A percentile compares a stretch with the other conserved stretches of the same genome.
Conservation (phyloP, 2,797 vertebrate species). For the Taeniopygia guttata region DNA sequence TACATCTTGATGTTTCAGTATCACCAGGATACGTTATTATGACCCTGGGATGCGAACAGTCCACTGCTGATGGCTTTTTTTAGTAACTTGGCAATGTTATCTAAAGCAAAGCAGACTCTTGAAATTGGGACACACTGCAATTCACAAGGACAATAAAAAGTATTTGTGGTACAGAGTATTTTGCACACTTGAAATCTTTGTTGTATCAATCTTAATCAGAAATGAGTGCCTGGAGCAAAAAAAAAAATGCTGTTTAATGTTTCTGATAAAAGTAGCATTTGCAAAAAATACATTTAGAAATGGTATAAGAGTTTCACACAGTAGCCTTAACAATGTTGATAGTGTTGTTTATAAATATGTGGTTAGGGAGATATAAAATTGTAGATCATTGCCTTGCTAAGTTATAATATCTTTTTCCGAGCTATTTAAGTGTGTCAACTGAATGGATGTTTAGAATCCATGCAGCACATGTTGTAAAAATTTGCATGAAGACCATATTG, state of each 20-base stretch:
- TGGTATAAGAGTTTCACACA: neutral
- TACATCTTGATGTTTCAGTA: slow-evolving; percentile 20
- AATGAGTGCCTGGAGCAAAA: neutral
- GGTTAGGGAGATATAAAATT: slow-evolving; percentile 34
- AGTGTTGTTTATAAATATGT: slow-evolving; percentile 30
- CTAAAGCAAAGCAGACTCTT: slow-evolving; percentile 42
- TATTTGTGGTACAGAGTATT: slow-evolving; percentile 11
- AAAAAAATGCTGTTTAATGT: neutral
- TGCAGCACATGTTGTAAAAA: slow-evolving; percentile 27
- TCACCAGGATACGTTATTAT: slow-evolving; percentile 44
- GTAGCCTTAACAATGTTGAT: slow-evolving; percentile 1
- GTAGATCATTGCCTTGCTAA: slow-evolving; percentile 43
- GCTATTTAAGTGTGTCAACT: neutral
- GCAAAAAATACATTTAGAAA: neutral
- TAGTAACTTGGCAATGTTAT: slow-evolving; percentile 51
- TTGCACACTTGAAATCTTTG: slow-evolving; percentile 1
- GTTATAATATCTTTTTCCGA: neutral
- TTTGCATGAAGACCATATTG: slow-evolving; percentile 1
- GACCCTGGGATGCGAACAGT: slow-evolving; percentile 37
- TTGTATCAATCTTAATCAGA: neutral
- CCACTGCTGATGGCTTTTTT: neutral
- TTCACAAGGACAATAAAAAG: slow-evolving; percentile 4
- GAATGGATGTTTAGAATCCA: slow-evolving; percentile 15
- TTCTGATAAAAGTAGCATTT: slow-evolving; percentile 2
- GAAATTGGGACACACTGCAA: slow-evolving; percentile 38